Base-by-base conservation (phyloP, 2,113 vertebrate genomes). In the Phyllostomus discolor region DNA sequence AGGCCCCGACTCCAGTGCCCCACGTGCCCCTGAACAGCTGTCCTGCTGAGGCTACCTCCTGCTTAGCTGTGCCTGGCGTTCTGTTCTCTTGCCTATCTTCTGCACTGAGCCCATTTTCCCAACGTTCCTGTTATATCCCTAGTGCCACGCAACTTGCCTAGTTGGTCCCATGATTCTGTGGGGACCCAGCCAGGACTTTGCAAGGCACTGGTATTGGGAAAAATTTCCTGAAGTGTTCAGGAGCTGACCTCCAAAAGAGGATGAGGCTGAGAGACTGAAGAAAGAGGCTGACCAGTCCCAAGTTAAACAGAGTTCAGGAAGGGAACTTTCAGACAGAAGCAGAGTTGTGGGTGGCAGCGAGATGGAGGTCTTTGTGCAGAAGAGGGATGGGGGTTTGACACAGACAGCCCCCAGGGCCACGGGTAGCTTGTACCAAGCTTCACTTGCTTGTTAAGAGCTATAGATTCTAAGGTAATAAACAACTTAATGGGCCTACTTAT, bases 61-160 rank as follows among this genome's bases (percentile, higher is more conserved):
- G 35, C 33, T 38, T 0, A 35, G 17, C 50, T 12, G 1, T 35
- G 4, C 66, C 43, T 38, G 54, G 43, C 1, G 1, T 62, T 12
- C 48, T 48, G 33, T 1, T 4, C 73, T 52, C 52, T 64, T 43
- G 43, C 0, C 2, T n/a, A 11, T 16, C 70, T 76, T 59, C 78
- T 57, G 1, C 59, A 28, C 59, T 16, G 41, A 72, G 22, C 54
- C 52, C 35, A 14, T 41, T 35, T 90, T 69, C 2, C 72, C 20
- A 1, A 26, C 4, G 15, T 10, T 33, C 41, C 15, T 3, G 54
- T 24, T 28, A n/a, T 75, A 57, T 38, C 52, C 86, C 19, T 10
- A 3, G 22, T 46, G 28, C 35, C 35, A 3, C 1, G 1, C 1
- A 1, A 4, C n/a, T 38, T 62, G 52, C 50, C 11, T 14, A 5